Conservation (phyloP, 2,113 vertebrate genomes). For the Cebidichthys violaceus region DNA sequence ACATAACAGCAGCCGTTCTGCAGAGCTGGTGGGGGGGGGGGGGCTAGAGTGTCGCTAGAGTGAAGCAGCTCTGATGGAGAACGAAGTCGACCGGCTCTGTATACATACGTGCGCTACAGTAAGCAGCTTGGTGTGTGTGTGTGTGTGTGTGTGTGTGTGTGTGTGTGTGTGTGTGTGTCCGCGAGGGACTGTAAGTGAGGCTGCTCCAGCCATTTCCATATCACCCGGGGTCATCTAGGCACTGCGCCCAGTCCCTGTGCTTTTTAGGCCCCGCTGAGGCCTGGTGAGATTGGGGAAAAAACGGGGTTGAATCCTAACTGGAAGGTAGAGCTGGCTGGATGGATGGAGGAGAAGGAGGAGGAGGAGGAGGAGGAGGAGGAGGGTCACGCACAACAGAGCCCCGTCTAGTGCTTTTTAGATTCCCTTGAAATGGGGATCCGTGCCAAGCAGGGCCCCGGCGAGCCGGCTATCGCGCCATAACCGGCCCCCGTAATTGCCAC, state of each 20-base stretch:
- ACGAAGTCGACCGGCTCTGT: not conserved
- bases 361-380: constrained; percentile 5
- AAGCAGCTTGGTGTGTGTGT: constrained; percentile 10
- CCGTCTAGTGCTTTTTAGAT: constrained; percentile 78
- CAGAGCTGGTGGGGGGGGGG: not conserved
- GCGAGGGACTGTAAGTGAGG: constrained; percentile 34
- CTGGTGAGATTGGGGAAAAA: constrained; percentile 67
- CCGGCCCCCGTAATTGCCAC: constrained; percentile 76
- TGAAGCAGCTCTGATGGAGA: constrained; percentile 54
- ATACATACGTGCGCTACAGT: constrained; percentile 3
- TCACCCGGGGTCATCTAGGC: constrained; percentile 76
- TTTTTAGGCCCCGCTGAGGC: constrained; percentile 68
- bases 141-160: not conserved
- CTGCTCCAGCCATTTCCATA: constrained; percentile 73
- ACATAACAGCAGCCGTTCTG: constrained; percentile 45
- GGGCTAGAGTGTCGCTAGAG: constrained; percentile 13
- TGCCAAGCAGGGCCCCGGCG: constrained; percentile 69
- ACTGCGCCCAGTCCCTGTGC: constrained; percentile 68
- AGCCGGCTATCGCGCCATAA: constrained; percentile 64
- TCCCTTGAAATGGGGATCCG: constrained; percentile 72
- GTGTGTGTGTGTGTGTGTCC: not conserved
- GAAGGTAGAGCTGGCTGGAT: constrained; percentile 30
- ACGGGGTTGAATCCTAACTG: constrained; percentile 60
- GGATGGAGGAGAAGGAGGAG: constrained; percentile 3
- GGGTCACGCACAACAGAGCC: constrained; percentile 71